Percentiles rank a stretch among this genome's conserved stretches.
phyloP scores from a whole-genome alignment of 1,140 invertebrate genomes.

The Schlechtendalia chinensis region DNA sequence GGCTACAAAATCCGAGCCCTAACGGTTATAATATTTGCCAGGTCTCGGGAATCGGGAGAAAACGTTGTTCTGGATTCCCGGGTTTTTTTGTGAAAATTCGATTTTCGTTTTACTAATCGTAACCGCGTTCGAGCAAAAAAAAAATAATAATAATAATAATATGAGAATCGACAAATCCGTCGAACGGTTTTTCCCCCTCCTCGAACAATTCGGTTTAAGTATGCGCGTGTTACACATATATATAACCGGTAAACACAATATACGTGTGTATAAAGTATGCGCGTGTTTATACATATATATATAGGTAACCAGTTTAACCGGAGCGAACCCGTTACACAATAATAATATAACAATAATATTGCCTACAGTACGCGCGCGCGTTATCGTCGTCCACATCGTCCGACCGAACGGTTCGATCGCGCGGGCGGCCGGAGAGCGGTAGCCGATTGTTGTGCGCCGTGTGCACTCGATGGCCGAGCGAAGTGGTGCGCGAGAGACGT shows the following conservation, averaged over 20 bases:
- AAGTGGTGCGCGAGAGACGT: too few relatives aligned
- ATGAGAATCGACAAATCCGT: background rate
- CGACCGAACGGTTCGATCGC: background rate
- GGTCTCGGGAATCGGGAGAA: too few relatives aligned
- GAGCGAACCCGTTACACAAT: constrained; percentile 39
- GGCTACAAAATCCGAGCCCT: too few relatives aligned
- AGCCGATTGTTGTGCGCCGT: too few relatives aligned
- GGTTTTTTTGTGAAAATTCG: too few relatives aligned
- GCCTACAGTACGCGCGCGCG: constrained; percentile 3
- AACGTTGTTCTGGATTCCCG: too few relatives aligned
- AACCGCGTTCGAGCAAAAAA: too few relatives aligned
- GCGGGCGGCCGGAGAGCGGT: too few relatives aligned
- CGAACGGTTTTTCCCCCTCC: background rate
- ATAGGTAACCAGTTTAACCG: constrained; percentile 34
- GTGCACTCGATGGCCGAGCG: too few relatives aligned
- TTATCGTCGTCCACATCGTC: background rate
- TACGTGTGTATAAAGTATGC: background rate
- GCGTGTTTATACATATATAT: background rate
- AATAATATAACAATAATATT: background rate
- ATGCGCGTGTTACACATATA: background rate
- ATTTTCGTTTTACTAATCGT: too few relatives aligned
- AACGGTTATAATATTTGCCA: too few relatives aligned
- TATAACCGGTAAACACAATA: background rate
- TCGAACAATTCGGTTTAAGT: background rate
- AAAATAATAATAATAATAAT: too few relatives aligned